Evolutionary conservation across 2,113 vertebrate species (phyloP).

Genomic region (Maylandia zebra): DNA sequence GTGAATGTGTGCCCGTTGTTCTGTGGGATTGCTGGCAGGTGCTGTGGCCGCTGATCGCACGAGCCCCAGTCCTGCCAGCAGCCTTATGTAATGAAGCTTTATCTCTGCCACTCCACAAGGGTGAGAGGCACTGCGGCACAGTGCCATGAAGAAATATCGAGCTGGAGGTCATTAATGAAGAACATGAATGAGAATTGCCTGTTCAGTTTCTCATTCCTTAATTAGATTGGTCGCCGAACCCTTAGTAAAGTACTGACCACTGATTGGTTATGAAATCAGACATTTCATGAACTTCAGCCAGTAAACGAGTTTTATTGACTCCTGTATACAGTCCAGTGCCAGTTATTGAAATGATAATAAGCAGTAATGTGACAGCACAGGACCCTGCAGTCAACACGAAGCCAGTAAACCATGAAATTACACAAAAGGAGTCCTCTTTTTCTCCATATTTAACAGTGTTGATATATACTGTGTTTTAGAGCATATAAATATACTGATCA

Average conservation of each 20-base stretch:
- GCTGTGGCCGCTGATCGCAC: neutral
- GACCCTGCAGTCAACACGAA: neutral
- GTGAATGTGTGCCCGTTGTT: constrained; percentile 16
- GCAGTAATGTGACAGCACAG: neutral
- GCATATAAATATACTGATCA: neutral
- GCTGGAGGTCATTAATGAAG: neutral
- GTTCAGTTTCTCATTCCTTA: neutral
- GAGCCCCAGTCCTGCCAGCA: constrained; percentile 31
- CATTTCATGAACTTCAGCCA: neutral
- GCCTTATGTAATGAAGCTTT: constrained; percentile 53
- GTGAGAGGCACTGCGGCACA: neutral
- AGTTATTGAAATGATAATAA: neutral
- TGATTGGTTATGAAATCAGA: neutral
- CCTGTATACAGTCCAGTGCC: neutral
- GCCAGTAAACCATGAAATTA: neutral
- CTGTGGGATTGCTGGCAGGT: constrained; percentile 41
- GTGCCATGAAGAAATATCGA: neutral
- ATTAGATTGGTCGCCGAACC: neutral
- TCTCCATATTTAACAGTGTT: neutral
- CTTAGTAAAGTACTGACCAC: neutral
- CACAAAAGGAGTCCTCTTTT: neutral
- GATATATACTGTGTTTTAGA: neutral
- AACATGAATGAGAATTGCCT: constrained; percentile 4
- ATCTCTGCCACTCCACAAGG: constrained; percentile 21
- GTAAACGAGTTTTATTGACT: neutral